These are phyloP conservation scores for Drosophila eohydei DNA, from an alignment of 2,888 invertebrate species.

Conservation along the genomic window DNA sequence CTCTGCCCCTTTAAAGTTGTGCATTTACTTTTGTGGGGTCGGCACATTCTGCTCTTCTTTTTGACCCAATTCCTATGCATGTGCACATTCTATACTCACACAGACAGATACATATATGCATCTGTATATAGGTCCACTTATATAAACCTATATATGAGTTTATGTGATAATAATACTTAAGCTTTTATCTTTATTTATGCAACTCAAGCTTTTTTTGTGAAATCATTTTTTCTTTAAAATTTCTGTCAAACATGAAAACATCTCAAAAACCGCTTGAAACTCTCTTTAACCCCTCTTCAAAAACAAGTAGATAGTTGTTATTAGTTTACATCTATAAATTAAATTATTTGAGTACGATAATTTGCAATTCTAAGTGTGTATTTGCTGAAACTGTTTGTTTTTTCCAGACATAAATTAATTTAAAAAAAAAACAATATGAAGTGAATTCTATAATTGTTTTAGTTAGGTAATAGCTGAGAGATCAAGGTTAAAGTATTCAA, in stretches of 20 bases:
- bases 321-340: not conserved
- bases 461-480: not conserved
- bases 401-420: not conserved
- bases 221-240: not conserved
- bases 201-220: conserved; percentile 32
- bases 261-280: not conserved
- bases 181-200: conserved; percentile 18
- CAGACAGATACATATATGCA: conserved; percentile 2
- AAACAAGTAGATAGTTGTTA: not conserved
- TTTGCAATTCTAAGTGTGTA: not conserved
- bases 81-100: not conserved
- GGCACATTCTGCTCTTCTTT: conserved; percentile 22
- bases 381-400: not conserved
- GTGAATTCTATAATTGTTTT: not conserved
- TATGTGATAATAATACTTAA: conserved; percentile 39
- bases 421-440: not conserved
- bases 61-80: conserved; percentile 46
- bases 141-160: not conserved
- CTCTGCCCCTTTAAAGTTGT: conserved; percentile 27
- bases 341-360: not conserved
- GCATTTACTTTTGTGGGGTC: conserved; percentile 21
- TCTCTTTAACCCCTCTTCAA: not conserved
- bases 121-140: not conserved
- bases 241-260: not conserved
- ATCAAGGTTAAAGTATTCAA: conserved; percentile 1